phyloP scores from a whole-genome alignment of 2,797 vertebrate genomes.

The Pseudotriccus pelzelni region DNA sequence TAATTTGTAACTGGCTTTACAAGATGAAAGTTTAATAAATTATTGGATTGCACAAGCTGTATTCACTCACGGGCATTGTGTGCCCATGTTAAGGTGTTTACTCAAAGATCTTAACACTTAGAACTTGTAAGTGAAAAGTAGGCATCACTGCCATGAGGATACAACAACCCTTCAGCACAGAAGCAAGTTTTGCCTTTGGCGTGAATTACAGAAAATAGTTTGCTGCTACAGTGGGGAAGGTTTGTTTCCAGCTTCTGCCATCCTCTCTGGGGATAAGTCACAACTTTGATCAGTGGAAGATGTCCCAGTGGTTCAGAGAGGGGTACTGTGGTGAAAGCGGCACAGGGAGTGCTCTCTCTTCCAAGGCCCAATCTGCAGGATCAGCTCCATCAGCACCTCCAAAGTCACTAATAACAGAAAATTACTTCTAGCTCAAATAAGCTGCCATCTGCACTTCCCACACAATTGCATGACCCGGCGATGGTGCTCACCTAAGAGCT shows the following conservation, averaged over 20 bases:
- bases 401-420: neutral
- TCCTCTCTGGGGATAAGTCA: neutral
- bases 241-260: neutral
- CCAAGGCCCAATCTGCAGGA: fast-evolving
- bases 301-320: neutral
- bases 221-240: neutral
- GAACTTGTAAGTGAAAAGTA: neutral
- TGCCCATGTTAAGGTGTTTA: neutral
- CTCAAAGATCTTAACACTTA: fast-evolving
- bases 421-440: neutral
- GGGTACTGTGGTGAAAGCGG: neutral
- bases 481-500: fast-evolving
- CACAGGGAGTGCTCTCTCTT: neutral
- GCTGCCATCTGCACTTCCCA: neutral
- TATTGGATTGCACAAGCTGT: constrained; percentile 81
- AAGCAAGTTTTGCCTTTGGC: neutral
- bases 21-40: constrained; percentile 94
- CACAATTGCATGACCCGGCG: neutral
- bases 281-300: neutral
- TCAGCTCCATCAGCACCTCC: neutral
- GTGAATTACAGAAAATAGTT: neutral
- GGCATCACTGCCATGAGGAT: fast-evolving
- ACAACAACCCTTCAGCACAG: neutral
- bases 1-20: constrained; percentile 93
- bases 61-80: neutral